These are phyloP conservation scores for Bufo gargarizans DNA, from an alignment of 2,113 vertebrate genomes.

Conservation along the genomic window DNA sequence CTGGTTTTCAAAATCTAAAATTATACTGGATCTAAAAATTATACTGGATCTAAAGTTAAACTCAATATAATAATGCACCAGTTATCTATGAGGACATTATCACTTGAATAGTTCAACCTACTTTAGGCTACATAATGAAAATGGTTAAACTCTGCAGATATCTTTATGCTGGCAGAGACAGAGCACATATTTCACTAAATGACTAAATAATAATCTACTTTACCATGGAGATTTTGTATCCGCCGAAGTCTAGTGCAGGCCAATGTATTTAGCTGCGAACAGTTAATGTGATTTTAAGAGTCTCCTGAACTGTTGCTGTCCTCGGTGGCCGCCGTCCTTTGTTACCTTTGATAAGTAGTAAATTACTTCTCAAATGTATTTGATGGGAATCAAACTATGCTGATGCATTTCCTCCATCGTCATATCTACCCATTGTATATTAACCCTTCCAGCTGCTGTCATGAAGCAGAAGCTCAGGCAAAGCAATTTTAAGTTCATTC, in stretches of 20 bases:
- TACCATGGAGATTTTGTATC: neutral
- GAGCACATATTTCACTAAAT: neutral
- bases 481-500: constrained; percentile 26
- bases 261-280: neutral
- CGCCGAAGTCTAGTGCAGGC: neutral
- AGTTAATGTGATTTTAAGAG: constrained; percentile 6
- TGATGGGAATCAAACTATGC: constrained; percentile 11
- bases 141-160: neutral
- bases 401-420: neutral
- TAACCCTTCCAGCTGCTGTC: constrained; percentile 7
- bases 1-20: too few relatives aligned
- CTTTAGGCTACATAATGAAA: neutral
- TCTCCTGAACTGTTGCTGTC: constrained; percentile 11
- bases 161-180: neutral
- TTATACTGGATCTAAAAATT: too few relatives aligned
- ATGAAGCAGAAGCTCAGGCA: neutral
- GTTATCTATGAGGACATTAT: neutral
- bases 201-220: neutral
- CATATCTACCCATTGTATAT: constrained; percentile 6
- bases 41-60: too few relatives aligned
- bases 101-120: neutral
- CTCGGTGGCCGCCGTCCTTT: neutral
- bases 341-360: neutral
- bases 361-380: constrained; percentile 20
- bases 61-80: neutral